Evolutionary conservation across 2,113 vertebrate genomes (phyloP), one percentile per base, ranked within the genome.

Genomic region (Candoia aspera): DNA sequence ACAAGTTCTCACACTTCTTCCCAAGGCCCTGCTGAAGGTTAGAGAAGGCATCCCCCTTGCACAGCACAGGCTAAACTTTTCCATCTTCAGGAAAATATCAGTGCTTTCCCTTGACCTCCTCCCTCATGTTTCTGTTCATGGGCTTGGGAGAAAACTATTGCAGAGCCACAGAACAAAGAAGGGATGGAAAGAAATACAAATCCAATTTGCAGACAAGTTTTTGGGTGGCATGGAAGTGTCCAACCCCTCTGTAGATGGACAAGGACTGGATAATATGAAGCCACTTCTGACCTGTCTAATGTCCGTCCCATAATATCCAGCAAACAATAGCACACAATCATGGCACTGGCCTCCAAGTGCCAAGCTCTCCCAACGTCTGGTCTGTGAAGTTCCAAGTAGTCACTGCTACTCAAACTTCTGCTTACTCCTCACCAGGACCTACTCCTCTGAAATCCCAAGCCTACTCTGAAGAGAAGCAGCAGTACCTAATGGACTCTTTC

Each of bases 1-100:
- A 94, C 88, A 49, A 91, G 2, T 88, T 86, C 86, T 90, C 89
- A 60, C 21, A 0, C 91, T 89, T 95, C 94, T 84, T 64, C 84
- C 21, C 29, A 1, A 0, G 60, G 55, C 62, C 85, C 88, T 87
- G 4, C 0, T 91, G n/a, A 92, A 94, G 95, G 90, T 89, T 62
- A 89, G 23, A 88, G 87, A 57, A 79, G 46, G 29, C 57, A 62
- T 42, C 26, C 12, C 29, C n/a, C 10, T 33, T 6, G 4, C 46
- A 89, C 29, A 8, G 21, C n/a, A 64, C 46, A 86, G 11, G 4
- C 64, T 23, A 15, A 54, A 23, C n/a, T 19, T 73, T 17, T 33
- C 6, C 6, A 17, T 21, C 86, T 92, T 83, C 73, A 62, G 24
- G 68, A 37, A 89, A 84, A 89, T 24, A 55, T 46, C 91, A 93